phyloP scores from a whole-genome alignment of 2,113 vertebrate species.

The Myocastor coypus region DNA sequence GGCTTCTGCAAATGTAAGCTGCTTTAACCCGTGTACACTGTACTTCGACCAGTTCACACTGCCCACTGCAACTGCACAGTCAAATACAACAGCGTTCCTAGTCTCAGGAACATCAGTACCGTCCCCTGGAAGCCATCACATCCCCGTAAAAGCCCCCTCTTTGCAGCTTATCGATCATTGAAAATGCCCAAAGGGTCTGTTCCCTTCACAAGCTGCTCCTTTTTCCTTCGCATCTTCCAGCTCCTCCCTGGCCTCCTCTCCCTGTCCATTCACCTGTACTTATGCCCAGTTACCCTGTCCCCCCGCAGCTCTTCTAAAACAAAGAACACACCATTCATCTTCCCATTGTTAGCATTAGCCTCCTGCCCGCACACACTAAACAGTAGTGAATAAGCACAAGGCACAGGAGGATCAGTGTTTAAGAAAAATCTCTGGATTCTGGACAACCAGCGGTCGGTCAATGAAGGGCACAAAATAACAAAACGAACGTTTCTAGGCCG shows the following conservation, averaged over 20 bases:
- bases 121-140: background rate
- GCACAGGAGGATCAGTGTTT: background rate
- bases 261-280: background rate
- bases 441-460: background rate
- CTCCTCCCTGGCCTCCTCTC: background rate
- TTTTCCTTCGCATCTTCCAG: background rate
- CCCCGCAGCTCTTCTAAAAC: background rate
- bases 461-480: background rate
- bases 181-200: background rate
- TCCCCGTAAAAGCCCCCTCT: background rate
- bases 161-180: background rate
- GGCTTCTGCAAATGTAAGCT: background rate
- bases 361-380: background rate
- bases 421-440: background rate
- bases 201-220: no score
- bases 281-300: background rate
- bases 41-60: background rate
- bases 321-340: background rate
- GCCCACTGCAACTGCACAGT: background rate
- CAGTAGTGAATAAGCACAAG: background rate
- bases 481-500: background rate
- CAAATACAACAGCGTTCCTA: background rate
- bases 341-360: background rate
- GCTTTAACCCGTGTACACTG: background rate
- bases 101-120: background rate